Percentiles rank a stretch among this genome's conserved stretches.
Conservation (phyloP, 1,140 invertebrate species). For the Dendroctonus ponderosae region DNA sequence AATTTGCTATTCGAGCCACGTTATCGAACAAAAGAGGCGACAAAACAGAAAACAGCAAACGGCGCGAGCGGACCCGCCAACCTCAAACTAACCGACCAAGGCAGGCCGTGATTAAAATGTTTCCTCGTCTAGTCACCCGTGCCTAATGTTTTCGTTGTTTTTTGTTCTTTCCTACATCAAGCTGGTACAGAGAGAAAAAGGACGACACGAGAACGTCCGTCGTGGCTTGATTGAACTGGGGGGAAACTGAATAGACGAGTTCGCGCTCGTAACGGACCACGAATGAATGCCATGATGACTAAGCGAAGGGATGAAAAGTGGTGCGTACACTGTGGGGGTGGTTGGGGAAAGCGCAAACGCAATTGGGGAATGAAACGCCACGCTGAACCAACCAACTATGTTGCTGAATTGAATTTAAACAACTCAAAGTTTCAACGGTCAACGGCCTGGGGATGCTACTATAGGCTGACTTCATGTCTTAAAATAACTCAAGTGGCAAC, state of each 20-base stretch:
- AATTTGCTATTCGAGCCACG: too few species aligned
- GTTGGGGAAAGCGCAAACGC: constrained; percentile 11
- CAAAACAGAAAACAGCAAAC: constrained; percentile 1
- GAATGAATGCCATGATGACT: constrained; percentile 12
- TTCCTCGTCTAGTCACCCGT: constrained; percentile 19
- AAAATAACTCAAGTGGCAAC: too few species aligned
- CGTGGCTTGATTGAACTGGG: not conserved
- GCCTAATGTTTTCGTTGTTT: constrained; percentile 10
- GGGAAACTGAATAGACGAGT: constrained; percentile 3
- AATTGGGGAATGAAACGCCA: too few species aligned
- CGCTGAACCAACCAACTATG: too few species aligned
- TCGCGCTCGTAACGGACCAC: not conserved
- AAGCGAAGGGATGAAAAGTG: constrained; percentile 9
- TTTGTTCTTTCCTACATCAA: not conserved
- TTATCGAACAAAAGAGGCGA: not conserved
- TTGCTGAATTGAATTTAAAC: too few species aligned
- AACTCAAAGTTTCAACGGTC: too few species aligned
- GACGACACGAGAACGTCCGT: not conserved
- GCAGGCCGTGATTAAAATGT: constrained; percentile 21
- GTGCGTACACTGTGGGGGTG: constrained; percentile 13
- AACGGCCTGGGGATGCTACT: too few species aligned
- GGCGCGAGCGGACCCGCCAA: constrained; percentile 10
- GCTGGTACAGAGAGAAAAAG: not conserved
- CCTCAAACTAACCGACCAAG: constrained; percentile 16
- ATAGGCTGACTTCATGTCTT: too few species aligned